Conservation (phyloP, 2,113 vertebrate species). For the Archocentrus centrarchus region DNA sequence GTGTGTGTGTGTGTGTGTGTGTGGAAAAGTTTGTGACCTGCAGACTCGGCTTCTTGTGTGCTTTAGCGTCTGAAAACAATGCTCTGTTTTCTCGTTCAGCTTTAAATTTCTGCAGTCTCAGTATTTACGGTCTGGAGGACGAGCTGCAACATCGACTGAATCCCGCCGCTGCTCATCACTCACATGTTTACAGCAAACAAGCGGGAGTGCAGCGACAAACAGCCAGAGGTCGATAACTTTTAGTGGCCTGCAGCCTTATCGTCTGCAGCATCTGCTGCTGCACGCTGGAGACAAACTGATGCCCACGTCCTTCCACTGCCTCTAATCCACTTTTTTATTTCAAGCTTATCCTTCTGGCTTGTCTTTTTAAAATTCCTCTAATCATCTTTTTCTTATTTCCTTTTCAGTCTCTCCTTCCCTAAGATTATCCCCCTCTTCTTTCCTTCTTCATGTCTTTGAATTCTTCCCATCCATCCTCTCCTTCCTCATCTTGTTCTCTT, state of each 20-base stretch:
- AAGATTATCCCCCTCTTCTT: neutral
- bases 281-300: constrained; percentile 21
- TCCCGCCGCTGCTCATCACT: neutral
- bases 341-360: neutral
- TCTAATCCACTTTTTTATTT: neutral
- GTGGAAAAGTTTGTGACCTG: no score
- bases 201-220: neutral
- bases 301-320: neutral
- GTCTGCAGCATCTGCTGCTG: constrained; percentile 16
- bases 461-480: no score
- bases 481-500: neutral
- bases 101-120: neutral
- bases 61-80: no score
- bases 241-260: constrained; percentile 10
- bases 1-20: no score
- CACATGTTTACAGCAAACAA: neutral
- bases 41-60: neutral
- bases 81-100: neutral
- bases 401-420: no score
- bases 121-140: neutral
- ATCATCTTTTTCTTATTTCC: neutral
- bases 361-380: no score
- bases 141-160: neutral
- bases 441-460: neutral
- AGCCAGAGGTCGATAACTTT: constrained; percentile 3